A percentile compares a stretch with the other conserved stretches of the same genome.
These are phyloP conservation scores for Caracal caracal DNA, from an alignment of 2,113 vertebrate species.

Conservation along the genomic window DNA sequence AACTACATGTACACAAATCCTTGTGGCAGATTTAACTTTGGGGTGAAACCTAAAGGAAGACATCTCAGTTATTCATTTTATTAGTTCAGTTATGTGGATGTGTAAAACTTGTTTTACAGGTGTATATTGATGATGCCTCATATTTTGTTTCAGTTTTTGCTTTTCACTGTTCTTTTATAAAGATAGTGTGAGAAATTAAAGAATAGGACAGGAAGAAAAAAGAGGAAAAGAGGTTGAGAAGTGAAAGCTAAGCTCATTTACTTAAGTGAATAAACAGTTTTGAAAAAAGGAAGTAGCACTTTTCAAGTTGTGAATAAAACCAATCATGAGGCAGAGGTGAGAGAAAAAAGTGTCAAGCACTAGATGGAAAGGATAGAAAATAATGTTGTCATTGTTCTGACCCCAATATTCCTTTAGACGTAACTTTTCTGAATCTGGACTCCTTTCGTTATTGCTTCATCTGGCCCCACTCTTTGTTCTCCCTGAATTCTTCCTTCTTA, in stretches of 20 bases:
- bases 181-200: not conserved
- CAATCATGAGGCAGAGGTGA: conserved; percentile 61
- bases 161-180: not conserved
- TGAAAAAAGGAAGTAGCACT: conserved; percentile 28
- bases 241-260: conserved; percentile 12
- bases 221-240: not conserved
- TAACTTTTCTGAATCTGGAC: conserved; percentile 24
- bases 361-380: not conserved
- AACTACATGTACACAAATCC: not conserved
- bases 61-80: not conserved
- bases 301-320: conserved; percentile 54
- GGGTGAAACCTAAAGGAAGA: not conserved
- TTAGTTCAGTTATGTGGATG: not conserved
- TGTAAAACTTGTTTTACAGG: not conserved
- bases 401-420: not conserved
- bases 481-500: not conserved
- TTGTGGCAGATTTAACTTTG: not conserved
- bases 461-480: not conserved
- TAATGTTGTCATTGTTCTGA: not conserved
- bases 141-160: not conserved
- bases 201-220: not conserved
- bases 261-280: not conserved
- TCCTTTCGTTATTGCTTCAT: not conserved
- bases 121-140: not conserved
- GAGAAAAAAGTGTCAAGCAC: not conserved